A percentile compares a stretch with the other conserved stretches of the same genome.
Evolutionary conservation across 2,797 vertebrate genomes (phyloP).

Genomic region (Alectoris magna): DNA sequence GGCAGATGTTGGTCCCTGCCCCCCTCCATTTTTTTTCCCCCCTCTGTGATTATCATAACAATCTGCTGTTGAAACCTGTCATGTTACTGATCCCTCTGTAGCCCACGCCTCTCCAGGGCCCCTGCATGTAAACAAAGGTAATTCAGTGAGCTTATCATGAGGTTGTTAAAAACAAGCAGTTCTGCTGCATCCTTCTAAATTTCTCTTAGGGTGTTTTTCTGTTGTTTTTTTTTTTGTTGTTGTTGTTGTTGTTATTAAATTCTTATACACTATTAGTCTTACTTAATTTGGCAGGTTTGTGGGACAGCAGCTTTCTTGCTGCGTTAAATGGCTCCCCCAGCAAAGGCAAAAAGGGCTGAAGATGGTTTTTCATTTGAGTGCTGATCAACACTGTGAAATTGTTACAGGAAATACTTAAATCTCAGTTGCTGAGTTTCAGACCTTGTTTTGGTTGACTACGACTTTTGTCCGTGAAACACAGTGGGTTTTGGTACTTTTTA

Average conservation of each 20-base stretch:
- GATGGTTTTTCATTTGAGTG: not conserved
- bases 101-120: not conserved
- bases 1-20: not conserved
- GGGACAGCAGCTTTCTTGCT: not conserved
- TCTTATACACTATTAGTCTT: not conserved
- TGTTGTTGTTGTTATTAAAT: constrained; percentile 15
- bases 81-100: constrained; percentile 26
- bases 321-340: not conserved
- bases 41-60: not conserved
- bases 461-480: not conserved
- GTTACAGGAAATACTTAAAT: not conserved
- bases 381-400: not conserved
- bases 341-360: not conserved
- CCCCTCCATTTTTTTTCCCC: not conserved
- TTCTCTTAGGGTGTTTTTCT: not conserved
- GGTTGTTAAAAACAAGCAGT: not conserved
- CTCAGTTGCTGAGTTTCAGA: not conserved
- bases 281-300: not conserved
- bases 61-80: constrained; percentile 4
- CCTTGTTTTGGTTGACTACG: not conserved
- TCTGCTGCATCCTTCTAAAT: not conserved
- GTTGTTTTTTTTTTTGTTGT: not conserved
- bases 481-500: not conserved
- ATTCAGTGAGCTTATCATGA: not conserved
- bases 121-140: not conserved